A percentile compares a stretch with the other conserved stretches of the same genome.
Evolutionary conservation across 2,888 invertebrate genomes (phyloP).

Genomic region (Eilema caniola): DNA sequence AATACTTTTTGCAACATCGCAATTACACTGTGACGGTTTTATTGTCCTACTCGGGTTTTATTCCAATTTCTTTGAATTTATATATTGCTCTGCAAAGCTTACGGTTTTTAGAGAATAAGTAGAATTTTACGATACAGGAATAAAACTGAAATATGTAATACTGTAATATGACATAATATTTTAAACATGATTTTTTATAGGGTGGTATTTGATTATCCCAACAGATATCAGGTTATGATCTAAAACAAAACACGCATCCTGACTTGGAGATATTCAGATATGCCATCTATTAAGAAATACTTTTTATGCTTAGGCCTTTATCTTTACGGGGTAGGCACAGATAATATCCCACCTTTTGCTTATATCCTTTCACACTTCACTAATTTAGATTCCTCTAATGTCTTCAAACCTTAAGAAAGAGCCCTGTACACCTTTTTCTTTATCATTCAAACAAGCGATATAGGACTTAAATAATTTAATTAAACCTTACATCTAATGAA

Average conservation of each 20-base stretch:
- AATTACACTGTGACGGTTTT: constrained; percentile 11
- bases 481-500: no score
- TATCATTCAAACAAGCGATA: no score
- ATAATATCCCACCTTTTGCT: no score
- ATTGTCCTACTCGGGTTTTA: constrained; percentile 1
- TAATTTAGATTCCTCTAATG: no score
- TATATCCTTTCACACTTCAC: no score
- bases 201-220: not conserved
- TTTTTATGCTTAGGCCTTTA: no score
- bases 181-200: not conserved
- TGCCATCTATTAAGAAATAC: not conserved
- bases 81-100: not conserved
- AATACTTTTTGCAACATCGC: constrained; percentile 7
- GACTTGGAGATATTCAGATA: not conserved
- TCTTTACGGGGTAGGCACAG: no score
- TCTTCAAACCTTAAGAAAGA: no score
- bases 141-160: constrained; percentile 4
- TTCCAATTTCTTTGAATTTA: not conserved
- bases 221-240: not conserved
- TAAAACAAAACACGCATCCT: not conserved
- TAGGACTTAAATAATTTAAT: no score
- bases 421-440: no score
- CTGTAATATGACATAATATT: not conserved
- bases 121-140: constrained; percentile 1
- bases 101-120: not conserved